Percentiles rank a stretch among this genome's conserved stretches.
Evolutionary conservation across 2,888 invertebrate genomes (phyloP).

Genomic region (Dolichopus griseipennis): DNA sequence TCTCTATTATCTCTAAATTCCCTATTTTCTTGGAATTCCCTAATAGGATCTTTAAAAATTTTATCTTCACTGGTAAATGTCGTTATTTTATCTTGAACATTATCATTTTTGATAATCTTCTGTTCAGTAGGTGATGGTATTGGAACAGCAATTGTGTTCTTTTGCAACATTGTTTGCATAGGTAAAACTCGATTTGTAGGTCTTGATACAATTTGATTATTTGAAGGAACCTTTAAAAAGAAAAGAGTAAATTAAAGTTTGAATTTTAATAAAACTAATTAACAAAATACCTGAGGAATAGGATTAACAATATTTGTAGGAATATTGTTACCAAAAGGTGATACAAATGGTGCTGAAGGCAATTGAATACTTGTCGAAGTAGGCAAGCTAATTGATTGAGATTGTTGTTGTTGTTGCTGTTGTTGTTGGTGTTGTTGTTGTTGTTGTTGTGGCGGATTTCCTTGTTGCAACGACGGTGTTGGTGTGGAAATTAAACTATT

Average conservation of each 20-base stretch:
- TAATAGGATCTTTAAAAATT: conserved; percentile 18
- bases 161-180: conserved; percentile 59
- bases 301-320: conserved; percentile 67
- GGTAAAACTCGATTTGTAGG: conserved; percentile 73
- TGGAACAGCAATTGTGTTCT: conserved; percentile 7
- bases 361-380: conserved; percentile 46
- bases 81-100: conserved; percentile 15
- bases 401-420: conserved; percentile 15
- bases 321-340: conserved; percentile 53
- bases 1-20: neutral
- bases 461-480: conserved; percentile 20
- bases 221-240: conserved; percentile 17
- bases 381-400: conserved; percentile 15
- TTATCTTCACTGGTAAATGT: conserved; percentile 17
- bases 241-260: neutral
- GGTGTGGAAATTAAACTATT: neutral
- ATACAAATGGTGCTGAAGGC: conserved; percentile 48
- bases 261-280: too few relatives aligned
- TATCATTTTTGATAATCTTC: conserved; percentile 24
- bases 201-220: conserved; percentile 42
- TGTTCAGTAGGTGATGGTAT: conserved; percentile 8
- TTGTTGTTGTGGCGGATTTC: conserved; percentile 24
- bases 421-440: too few relatives aligned
- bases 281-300: conserved; percentile 48
- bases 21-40: neutral